Evolutionary conservation across 2,797 vertebrate genomes (phyloP), one percentile per base, ranked within the genome.

Genomic region (Chelon auratus): DNA sequence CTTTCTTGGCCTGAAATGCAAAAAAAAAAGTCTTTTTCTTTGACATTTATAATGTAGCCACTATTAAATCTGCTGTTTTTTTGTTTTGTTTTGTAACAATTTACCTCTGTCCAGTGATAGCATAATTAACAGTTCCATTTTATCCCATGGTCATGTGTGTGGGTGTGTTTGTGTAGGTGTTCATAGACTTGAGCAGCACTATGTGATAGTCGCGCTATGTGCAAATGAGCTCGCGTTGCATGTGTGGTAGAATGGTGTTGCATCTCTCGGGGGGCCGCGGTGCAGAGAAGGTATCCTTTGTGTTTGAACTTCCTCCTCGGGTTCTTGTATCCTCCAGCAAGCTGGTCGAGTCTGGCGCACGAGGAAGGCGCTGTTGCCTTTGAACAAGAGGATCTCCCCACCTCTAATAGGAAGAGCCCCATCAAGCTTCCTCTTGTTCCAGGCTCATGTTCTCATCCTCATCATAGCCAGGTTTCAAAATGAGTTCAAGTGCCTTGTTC

Each of bases 401-500:
- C 62, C 45, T 63, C 59, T 67, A 55, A 33, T 9, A 66, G 63
- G 65, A 72, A 76, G 68, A 72, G 30, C 50, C 26, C 18, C 11
- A 51, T 78, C 68, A 59, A 67, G 79, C 70, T 26, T 78, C 66
- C 55, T 64, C 52, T 78, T 63, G 62, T 81, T 52, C 69, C 64
- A 48, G 72, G 72, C 75, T 75, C 54, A 81, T 77, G 63, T 61
- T 76, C 62, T 61, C 42, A 36, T 83, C 73, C 66, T 88, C 80
- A 78, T 84, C 81, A 83, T 80, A 75, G 81, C 69, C 30, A 51
- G 71, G 59, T 85, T 88, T 80, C 68, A 70, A 77, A 85, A 77
- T 79, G 47, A 83, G 79, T 79, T 87, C 71, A 82, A 84, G 74
- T 80, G 80, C 43, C 76, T 87, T 72, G 62, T 84, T 87, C 75